Conservation (phyloP, 1,140 invertebrate genomes). For the Cyrtorhinus lividipennis region DNA sequence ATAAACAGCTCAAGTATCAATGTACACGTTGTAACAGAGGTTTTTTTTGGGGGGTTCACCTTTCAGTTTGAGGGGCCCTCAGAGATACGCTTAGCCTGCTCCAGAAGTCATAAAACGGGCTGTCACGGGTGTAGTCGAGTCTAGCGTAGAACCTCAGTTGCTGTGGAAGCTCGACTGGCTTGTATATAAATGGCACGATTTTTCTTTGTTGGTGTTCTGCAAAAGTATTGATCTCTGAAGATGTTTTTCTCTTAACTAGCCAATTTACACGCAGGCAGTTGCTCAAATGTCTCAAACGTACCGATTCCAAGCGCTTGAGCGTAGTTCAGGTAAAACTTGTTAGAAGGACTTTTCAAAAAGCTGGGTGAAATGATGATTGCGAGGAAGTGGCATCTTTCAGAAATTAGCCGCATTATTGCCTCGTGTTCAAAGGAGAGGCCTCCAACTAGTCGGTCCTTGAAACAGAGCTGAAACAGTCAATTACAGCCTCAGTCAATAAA, state of each 20-base stretch:
- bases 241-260: not conserved
- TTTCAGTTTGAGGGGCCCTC: too few species aligned
- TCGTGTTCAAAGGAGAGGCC: slow-evolving; percentile 49
- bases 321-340: slow-evolving; percentile 53
- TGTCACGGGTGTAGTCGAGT: slow-evolving; percentile 37
- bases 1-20: too few species aligned
- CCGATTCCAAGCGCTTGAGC: slow-evolving; percentile 58
- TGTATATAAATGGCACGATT: slow-evolving; percentile 49
- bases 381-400: slow-evolving; percentile 51
- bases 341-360: slow-evolving; percentile 50
- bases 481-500: too few species aligned
- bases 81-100: not conserved
- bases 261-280: slow-evolving; percentile 4
- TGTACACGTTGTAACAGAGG: too few species aligned
- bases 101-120: slow-evolving; percentile 7
- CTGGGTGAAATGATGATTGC: slow-evolving; percentile 54
- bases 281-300: slow-evolving; percentile 30
- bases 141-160: slow-evolving; percentile 39
- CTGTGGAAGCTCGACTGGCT: slow-evolving; percentile 39
- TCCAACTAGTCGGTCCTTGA: slow-evolving; percentile 46
- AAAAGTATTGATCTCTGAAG: slow-evolving; percentile 17
- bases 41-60: too few species aligned
- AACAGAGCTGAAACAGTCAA: slow-evolving; percentile 49
- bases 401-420: slow-evolving; percentile 53
- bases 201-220: slow-evolving; percentile 40